Conservation (phyloP, 2,797 vertebrate species). For the Notoglanidium macrostoma region DNA sequence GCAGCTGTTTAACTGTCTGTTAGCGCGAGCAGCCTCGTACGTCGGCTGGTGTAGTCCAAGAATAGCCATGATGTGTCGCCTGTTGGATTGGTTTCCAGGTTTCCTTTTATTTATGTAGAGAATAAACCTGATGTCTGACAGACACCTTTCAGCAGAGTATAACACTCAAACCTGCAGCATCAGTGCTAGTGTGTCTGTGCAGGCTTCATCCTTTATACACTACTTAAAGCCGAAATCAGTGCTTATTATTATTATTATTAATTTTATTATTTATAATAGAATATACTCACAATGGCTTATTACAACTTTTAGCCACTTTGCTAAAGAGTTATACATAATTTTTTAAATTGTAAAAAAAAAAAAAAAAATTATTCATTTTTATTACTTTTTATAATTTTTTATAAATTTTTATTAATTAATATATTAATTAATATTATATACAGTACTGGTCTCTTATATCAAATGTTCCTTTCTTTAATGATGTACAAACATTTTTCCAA, state of each 20-base stretch:
- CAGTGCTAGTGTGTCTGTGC: background rate
- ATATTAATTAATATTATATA: too few species aligned
- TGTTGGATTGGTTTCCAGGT: background rate
- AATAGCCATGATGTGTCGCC: conserved; percentile 12
- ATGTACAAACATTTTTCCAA: too few species aligned
- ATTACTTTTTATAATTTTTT: too few species aligned
- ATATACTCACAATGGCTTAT: background rate
- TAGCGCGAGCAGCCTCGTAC: background rate
- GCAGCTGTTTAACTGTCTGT: conserved; percentile 35
- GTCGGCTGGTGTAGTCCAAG: conserved; percentile 2
- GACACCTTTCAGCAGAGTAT: background rate
- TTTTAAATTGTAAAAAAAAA: background rate
- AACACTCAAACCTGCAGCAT: background rate
- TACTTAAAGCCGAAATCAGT: background rate
- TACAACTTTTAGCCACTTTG: background rate
- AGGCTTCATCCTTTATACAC: background rate
- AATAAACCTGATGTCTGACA: conserved; percentile 12
- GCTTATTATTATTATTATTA: background rate
- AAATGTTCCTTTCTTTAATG: too few species aligned
- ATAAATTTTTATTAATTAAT: too few species aligned
- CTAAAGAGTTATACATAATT: background rate
- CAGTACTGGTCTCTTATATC: too few species aligned
- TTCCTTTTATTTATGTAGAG: background rate
- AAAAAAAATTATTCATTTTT: background rate
- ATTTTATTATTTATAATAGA: background rate